Evolutionary conservation across 2,888 invertebrate genomes (phyloP).

Genomic region (Sycophila texana): DNA sequence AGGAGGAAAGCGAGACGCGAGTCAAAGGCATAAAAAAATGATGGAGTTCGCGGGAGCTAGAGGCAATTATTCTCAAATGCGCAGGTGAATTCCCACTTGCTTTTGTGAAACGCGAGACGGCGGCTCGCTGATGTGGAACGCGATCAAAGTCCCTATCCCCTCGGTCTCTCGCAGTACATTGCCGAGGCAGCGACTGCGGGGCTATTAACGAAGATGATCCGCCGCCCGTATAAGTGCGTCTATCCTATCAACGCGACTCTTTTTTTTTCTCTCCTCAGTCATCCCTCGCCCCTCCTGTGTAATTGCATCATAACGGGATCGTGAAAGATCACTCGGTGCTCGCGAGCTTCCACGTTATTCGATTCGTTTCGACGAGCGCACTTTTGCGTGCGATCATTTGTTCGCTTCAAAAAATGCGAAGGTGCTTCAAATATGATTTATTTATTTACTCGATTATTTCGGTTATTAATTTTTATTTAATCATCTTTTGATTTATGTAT

Average conservation of each 20-base stretch:
- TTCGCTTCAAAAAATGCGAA: background rate
- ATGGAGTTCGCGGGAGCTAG: conserved; percentile 11
- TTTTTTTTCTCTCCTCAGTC: background rate
- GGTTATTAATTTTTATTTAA: background rate
- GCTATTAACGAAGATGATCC: conserved; percentile 31
- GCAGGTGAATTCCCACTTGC: conserved; percentile 37
- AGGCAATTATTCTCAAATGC: conserved; percentile 39
- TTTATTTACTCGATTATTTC: background rate
- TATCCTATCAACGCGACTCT: background rate
- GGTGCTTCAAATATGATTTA: background rate
- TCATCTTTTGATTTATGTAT: no score
- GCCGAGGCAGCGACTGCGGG: background rate
- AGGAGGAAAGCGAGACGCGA: background rate
- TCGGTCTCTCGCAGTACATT: background rate
- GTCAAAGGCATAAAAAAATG: conserved; percentile 23
- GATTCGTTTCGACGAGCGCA: background rate
- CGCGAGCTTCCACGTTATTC: background rate
- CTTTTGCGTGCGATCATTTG: background rate
- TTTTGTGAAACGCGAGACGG: conserved; percentile 34
- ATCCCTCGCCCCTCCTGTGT: background rate
- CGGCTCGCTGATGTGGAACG: conserved; percentile 30
- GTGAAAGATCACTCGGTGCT: background rate
- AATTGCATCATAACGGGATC: conserved; percentile 18
- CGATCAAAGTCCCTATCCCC: conserved; percentile 20
- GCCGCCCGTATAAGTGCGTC: background rate